Base-by-base conservation (phyloP, 2,113 vertebrate genomes). In the Dolichallabes microphthalmus region DNA sequence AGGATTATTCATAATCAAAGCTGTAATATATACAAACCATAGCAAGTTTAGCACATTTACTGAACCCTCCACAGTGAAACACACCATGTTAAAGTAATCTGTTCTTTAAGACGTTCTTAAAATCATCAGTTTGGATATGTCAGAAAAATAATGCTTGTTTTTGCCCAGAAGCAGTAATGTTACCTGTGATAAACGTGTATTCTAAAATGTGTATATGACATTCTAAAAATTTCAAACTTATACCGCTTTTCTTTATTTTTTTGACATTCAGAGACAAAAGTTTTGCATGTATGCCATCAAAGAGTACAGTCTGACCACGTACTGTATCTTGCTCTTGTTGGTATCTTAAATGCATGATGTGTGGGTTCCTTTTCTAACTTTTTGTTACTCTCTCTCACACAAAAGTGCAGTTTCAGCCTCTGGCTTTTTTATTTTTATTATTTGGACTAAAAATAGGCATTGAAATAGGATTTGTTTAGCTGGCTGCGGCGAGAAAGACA, bases 401-500 rank as follows among this genome's bases (percentile, higher is more conserved):
- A 78, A 58, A 57, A 32, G 30, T 78, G n/a, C 3, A 30, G 75
- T 76, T 27, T 76, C 25, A 27, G 27, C 27, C 75, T 20, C 4
- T 60, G 55, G 53, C 27, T 77, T 57, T 77, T 78, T 53, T 76
- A 20, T 53, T 76, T 32, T 79, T 39, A 58, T 81, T 86, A 57
- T 88, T 19, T 71, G 69, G 84, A 79, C 82, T 88, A 88, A 88
- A 88, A 83, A 86, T 88, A 88, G 84, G 80, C 64, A 39, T 50
- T 35, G 68, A 80, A 86, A 88, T 86, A 58, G 74, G 81, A 86
- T 88, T 88, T 83, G 81, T 80, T 80, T 78, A 68, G 84, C 32
- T 85, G 32, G 77, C 66, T 80, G 76, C 30, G 60, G 84, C 75
- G 75, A 39, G 74, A 88, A 83, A 81, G 84, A 86, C 87, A 86